phyloP scores from a whole-genome alignment of 1,140 invertebrate species.

The Mya arenaria region DNA sequence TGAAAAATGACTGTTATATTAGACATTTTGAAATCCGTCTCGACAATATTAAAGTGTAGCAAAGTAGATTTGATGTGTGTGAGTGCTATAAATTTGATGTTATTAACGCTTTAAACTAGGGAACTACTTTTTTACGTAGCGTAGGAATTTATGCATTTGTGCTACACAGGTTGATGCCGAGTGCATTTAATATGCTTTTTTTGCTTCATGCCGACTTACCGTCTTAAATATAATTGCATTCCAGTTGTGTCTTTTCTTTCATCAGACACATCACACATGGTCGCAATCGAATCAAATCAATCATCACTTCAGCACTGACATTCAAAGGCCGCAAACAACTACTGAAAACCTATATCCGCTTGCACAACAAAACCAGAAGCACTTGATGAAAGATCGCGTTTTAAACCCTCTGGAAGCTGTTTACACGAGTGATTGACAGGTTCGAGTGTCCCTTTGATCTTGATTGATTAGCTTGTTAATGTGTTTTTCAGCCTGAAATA shows the following conservation, averaged over 20 bases:
- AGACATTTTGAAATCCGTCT: constrained; percentile 54
- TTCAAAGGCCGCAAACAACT: neutral
- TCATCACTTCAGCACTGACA: too few species aligned
- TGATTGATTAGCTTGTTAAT: constrained; percentile 55
- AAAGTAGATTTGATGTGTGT: constrained; percentile 45
- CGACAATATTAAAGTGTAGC: constrained; percentile 58
- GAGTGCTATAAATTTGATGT: constrained; percentile 51
- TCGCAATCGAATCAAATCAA: too few species aligned
- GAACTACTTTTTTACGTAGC: constrained; percentile 46
- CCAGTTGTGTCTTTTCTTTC: too few species aligned
- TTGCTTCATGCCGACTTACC: too few species aligned
- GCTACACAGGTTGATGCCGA: too few species aligned
- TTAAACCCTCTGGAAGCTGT: neutral
- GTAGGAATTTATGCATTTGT: neutral
- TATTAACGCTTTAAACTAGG: constrained; percentile 46
- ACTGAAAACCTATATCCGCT: neutral
- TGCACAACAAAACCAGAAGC: neutral
- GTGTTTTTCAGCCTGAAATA: constrained; percentile 47
- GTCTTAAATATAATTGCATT: too few species aligned
- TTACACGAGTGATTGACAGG: constrained; percentile 40
- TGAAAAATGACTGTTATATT: constrained; percentile 60
- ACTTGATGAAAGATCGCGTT: neutral
- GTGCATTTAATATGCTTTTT: too few species aligned
- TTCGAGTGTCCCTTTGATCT: constrained; percentile 55
- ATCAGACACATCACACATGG: too few species aligned